Percentiles rank a stretch among this genome's conserved stretches.
These are phyloP conservation scores for Noturus placidus DNA, from an alignment of 2,113 vertebrate genomes.

Conservation along the genomic window DNA sequence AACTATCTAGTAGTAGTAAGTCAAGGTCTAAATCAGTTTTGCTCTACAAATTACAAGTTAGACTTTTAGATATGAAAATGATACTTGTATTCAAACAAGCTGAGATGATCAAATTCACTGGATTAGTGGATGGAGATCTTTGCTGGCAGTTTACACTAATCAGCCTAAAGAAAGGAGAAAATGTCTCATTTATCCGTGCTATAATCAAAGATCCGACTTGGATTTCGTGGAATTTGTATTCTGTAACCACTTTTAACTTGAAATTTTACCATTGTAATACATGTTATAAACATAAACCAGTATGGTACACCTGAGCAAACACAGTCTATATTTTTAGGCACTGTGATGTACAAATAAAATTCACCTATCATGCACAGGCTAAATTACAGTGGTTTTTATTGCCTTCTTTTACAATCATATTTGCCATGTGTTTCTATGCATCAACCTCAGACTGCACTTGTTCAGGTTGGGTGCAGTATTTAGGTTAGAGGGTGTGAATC, in stretches of 20 bases:
- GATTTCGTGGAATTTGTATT: neutral
- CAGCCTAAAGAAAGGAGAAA: neutral
- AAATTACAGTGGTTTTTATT: neutral
- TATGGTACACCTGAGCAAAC: neutral
- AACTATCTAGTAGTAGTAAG: neutral
- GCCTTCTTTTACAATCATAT: neutral
- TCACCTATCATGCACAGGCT: neutral
- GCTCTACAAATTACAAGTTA: neutral
- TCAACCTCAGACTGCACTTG: conserved; percentile 41
- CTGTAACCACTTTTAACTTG: neutral
- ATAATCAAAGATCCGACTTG: neutral
- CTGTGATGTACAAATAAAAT: neutral
- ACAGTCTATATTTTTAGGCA: neutral
- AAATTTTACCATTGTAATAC: neutral
- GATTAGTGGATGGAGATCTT: neutral
- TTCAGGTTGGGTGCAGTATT: neutral
- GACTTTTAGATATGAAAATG: neutral
- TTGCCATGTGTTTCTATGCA: neutral
- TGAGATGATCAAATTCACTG: neutral
- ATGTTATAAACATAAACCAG: neutral
- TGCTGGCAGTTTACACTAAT: neutral
- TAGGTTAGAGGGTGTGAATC: conserved; percentile 3
- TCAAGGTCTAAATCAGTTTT: neutral
- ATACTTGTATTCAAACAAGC: neutral
- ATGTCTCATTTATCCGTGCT: neutral